A percentile compares a stretch with the other conserved stretches of the same genome.
Evolutionary conservation across 2,113 vertebrate species (phyloP).

Genomic region (Taurulus bubalis): DNA sequence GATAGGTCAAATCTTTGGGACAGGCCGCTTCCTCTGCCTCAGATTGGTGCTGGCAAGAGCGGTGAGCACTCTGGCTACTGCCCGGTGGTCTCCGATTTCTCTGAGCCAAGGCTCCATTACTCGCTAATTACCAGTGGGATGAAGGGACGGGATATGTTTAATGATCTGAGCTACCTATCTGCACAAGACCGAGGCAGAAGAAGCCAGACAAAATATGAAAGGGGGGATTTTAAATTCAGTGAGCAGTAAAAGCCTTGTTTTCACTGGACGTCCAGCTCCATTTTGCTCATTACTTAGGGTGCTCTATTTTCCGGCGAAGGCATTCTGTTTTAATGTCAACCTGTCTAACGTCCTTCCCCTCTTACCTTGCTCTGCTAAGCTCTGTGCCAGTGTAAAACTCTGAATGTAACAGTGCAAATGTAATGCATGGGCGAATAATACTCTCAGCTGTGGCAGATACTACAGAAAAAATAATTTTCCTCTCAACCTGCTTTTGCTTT

Average conservation of each 20-base stretch:
- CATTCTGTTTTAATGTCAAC: slow-evolving; percentile 10
- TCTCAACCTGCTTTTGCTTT: slow-evolving; percentile 1
- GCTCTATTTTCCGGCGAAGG: not conserved
- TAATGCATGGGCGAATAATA: slow-evolving; percentile 4
- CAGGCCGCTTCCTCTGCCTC: slow-evolving; percentile 6
- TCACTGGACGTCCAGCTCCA: not conserved
- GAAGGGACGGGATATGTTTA: slow-evolving; percentile 66
- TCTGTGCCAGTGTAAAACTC: not conserved
- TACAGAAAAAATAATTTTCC: not conserved
- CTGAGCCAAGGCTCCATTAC: slow-evolving; percentile 66
- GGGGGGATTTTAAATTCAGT: not conserved
- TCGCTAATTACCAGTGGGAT: slow-evolving; percentile 70
- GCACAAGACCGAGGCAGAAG: slow-evolving; percentile 21
- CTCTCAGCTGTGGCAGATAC: slow-evolving; percentile 2
- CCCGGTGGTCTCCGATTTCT: slow-evolving; percentile 62
- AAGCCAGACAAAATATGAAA: slow-evolving; percentile 15
- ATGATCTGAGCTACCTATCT: slow-evolving; percentile 58
- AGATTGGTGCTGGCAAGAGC: slow-evolving; percentile 52
- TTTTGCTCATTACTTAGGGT: slow-evolving; percentile 23
- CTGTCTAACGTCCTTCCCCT: not conserved
- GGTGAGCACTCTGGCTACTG: slow-evolving; percentile 37
- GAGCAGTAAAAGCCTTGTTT: slow-evolving; percentile 28
- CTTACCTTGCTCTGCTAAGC: not conserved
- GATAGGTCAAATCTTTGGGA: slow-evolving; percentile 53
- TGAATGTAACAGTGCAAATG: slow-evolving; percentile 1